Percentiles rank a stretch among this genome's conserved stretches.
Evolutionary conservation across 2,113 vertebrate genomes (phyloP).

Genomic region (Stercorarius parasiticus): DNA sequence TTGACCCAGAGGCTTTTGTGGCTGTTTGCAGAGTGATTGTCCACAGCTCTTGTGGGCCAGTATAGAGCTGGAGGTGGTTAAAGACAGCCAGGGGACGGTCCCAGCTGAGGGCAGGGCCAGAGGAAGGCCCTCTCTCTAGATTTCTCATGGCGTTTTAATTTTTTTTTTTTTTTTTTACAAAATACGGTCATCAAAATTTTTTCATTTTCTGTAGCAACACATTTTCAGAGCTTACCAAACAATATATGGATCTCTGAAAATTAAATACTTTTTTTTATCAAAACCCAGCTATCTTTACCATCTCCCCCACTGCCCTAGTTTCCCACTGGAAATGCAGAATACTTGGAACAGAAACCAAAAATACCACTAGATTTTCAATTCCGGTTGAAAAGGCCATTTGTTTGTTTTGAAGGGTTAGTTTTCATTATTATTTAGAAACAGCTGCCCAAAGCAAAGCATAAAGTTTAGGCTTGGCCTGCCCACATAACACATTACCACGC

Average conservation of each 20-base stretch:
- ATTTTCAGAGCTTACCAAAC: background rate
- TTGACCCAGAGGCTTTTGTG: background rate
- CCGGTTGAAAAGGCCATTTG: background rate
- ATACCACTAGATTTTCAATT: background rate
- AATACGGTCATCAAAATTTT: background rate
- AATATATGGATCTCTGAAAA: background rate
- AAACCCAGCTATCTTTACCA: background rate
- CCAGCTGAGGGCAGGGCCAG: background rate
- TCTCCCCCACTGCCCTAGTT: background rate
- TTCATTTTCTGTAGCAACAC: background rate
- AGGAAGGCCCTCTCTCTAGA: background rate
- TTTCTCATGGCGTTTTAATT: background rate
- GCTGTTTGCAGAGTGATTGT: background rate
- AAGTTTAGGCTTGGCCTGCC: background rate
- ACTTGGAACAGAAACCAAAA: background rate
- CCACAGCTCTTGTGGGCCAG: background rate
- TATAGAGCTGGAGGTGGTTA: background rate
- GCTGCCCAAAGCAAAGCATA: background rate
- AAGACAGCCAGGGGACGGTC: background rate
- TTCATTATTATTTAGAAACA: background rate
- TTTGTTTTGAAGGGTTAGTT: background rate
- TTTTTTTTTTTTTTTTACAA: background rate
- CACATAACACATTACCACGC: background rate
- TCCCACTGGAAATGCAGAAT: background rate
- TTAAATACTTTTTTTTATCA: background rate